Evolutionary conservation across 2,888 invertebrate genomes (phyloP), one percentile per base, ranked within the genome.

Genomic region (Crossocerus cetratus): DNA sequence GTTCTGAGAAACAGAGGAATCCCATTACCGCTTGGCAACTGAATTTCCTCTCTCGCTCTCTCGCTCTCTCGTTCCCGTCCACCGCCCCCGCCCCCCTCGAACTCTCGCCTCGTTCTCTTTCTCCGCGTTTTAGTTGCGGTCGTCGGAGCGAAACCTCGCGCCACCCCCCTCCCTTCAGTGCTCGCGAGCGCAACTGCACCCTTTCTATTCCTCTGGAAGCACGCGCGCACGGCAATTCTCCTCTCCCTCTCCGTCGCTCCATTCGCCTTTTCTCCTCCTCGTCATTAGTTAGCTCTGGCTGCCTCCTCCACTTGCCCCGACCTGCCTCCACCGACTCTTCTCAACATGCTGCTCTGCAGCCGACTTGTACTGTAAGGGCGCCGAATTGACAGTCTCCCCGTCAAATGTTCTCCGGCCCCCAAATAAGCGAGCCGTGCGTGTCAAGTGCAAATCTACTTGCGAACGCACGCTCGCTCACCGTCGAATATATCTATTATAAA

Each of bases 1-100:
- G 87, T 88, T 86, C 83, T 81, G 85, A 84, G 84, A 86, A 89
- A 88, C 88, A 88, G 88, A 85, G 88, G 86, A 88, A 88, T 88
- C 86, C 88, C 88, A 88, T 89, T 89, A 89, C 88, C 84, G 86
- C 86, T 85, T 87, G 84, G 87, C 86, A 86, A 86, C 85, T 86
- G 85, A 86, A 86, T 84, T 85, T 85, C 84, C 85, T 84, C 83
- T 83, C 78, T 84, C 72, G 81, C 16, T 16, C n/a, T n/a, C n/a
- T n/a, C n/a, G n/a, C 85, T 84, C 83, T 83, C 78, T 84, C 72
- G 81, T 13, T 16, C 32, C 32, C 32, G 8, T 32, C 32, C 8
- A 32, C 32, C 32, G 3, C 32, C 32, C 32, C 8, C 5, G 8
- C 32, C 1, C 32, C 32, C 32, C 32, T 32, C 11, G 8, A 32